These are phyloP conservation scores for Vireo griseus DNA, from an alignment of 2,797 vertebrate species.

Conservation along the genomic window DNA sequence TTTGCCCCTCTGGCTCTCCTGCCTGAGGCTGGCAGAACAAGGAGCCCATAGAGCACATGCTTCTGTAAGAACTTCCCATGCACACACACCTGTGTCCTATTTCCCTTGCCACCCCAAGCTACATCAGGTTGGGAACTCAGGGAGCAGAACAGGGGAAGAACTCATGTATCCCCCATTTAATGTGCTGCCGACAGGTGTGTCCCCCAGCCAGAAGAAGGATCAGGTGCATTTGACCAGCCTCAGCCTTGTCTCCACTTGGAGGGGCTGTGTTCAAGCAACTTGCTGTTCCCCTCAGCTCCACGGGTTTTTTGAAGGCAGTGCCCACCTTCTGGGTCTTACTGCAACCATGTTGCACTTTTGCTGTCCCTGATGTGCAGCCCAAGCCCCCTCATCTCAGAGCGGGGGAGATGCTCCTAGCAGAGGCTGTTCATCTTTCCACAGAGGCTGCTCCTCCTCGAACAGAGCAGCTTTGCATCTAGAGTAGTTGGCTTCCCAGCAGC, in stretches of 20 bases:
- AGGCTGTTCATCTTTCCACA: background rate
- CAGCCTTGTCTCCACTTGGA: background rate
- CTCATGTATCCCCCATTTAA: background rate
- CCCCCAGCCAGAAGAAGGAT: background rate
- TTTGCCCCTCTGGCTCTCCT: background rate
- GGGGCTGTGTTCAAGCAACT: background rate
- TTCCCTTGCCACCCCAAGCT: background rate
- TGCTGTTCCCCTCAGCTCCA: background rate
- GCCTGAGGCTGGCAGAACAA: background rate
- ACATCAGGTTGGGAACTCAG: background rate
- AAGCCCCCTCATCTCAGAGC: background rate
- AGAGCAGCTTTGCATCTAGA: background rate
- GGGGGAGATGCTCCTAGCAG: background rate
- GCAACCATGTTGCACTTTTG: background rate
- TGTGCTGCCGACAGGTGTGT: background rate
- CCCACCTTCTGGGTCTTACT: fast-evolving
- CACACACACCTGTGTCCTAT: background rate
- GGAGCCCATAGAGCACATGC: background rate
- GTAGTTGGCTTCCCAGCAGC: fast-evolving
- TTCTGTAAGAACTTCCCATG: background rate
- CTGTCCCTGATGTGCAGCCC: background rate
- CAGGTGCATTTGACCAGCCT: background rate
- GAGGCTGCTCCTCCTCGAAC: fast-evolving
- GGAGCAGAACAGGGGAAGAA: background rate
- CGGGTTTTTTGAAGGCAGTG: fast-evolving